phyloP scores from a whole-genome alignment of 1,140 invertebrate genomes.

The Drosophila ananassae region DNA sequence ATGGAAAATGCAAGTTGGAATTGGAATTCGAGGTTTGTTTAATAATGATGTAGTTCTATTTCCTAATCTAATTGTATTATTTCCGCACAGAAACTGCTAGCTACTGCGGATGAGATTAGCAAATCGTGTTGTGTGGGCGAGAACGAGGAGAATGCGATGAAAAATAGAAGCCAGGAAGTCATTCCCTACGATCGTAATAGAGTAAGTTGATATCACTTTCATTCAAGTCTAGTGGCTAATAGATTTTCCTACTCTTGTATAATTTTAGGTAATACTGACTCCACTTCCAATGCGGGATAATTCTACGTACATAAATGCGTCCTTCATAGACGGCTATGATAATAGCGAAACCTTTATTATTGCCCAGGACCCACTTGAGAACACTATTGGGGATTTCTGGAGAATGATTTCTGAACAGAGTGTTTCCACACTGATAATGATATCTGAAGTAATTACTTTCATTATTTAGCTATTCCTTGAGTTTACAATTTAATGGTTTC shows the following conservation, averaged over 20 bases:
- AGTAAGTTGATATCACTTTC: constrained; percentile 86
- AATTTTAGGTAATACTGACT: constrained; percentile 84
- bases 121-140: constrained; percentile 92
- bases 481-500: neutral
- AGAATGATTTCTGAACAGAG: constrained; percentile 97
- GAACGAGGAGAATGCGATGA: constrained; percentile 92
- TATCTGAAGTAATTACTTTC: constrained; percentile 91
- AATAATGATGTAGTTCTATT: neutral
- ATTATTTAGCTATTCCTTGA: neutral
- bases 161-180: constrained; percentile 94
- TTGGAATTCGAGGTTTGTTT: constrained; percentile 91
- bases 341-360: constrained; percentile 97
- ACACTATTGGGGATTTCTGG: constrained; percentile 97
- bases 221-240: neutral
- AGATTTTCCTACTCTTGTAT: neutral
- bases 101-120: constrained; percentile 90
- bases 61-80: neutral
- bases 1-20: constrained; percentile 89
- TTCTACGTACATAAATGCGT: constrained; percentile 98
- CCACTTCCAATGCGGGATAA: constrained; percentile 93
- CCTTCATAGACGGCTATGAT: constrained; percentile 98
- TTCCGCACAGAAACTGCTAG: constrained; percentile 89
- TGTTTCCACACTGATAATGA: constrained; percentile 96
- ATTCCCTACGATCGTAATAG: constrained; percentile 96
- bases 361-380: constrained; percentile 96